phyloP scores from a whole-genome alignment of 2,113 vertebrate genomes.

The Ornithorhynchus anatinus region DNA sequence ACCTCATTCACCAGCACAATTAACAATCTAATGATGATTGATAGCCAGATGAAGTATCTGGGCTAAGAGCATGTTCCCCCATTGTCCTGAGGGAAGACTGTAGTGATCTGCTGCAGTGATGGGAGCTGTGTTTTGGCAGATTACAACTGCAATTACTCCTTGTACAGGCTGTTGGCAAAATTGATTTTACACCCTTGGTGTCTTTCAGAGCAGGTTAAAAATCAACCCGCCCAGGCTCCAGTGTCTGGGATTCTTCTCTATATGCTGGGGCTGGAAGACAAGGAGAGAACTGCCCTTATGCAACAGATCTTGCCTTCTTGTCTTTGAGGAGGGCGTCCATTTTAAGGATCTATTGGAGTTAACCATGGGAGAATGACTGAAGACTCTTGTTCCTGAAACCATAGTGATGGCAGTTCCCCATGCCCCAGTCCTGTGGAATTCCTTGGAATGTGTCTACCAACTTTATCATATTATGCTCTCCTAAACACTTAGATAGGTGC shows the following conservation, averaged over 20 bases:
- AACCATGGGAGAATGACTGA: no score
- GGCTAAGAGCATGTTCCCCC: constrained; percentile 33
- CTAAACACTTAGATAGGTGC: no score
- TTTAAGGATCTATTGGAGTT: no score
- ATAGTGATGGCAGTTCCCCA: no score
- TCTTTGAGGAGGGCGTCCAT: no score
- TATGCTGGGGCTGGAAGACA: constrained; percentile 1
- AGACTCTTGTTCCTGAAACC: no score
- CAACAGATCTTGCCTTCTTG: no score
- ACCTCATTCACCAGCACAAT: constrained; percentile 60
- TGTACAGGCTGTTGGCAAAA: constrained; percentile 43
- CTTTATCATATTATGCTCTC: no score
- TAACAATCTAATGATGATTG: constrained; percentile 65
- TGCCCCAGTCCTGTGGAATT: no score
- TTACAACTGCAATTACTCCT: constrained; percentile 55
- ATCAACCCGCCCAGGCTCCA: constrained; percentile 30
- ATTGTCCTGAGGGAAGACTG: constrained; percentile 44
- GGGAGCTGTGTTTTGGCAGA: constrained; percentile 39
- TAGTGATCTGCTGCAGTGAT: constrained; percentile 45
- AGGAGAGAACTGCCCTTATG: no score
- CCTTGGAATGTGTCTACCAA: no score
- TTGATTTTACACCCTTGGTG: constrained; percentile 45
- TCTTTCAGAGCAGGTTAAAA: constrained; percentile 54
- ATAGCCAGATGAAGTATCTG: constrained; percentile 62
- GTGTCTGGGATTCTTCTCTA: background rate